phyloP scores from a whole-genome alignment of 2,888 invertebrate genomes.

The Meliscaeva auricollis region DNA sequence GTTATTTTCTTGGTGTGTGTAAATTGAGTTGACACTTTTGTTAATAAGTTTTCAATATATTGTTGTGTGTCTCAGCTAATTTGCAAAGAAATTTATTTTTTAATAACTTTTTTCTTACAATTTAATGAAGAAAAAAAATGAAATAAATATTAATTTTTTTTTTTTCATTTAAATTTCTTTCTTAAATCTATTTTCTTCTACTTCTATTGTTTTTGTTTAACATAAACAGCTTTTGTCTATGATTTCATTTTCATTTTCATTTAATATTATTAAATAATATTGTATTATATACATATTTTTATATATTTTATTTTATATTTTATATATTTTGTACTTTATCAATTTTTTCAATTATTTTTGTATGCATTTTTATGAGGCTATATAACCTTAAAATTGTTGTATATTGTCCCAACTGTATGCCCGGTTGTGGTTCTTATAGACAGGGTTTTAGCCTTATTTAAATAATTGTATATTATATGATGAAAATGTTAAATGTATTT shows the following conservation, averaged over 20 bases:
- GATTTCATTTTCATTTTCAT: conserved; percentile 70
- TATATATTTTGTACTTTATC: conserved; percentile 58
- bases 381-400: conserved; percentile 40
- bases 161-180: conserved; percentile 15
- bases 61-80: conserved; percentile 67
- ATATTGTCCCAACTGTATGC: conserved; percentile 61
- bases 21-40: conserved; percentile 33
- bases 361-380: conserved; percentile 58
- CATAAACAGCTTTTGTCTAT: conserved; percentile 73
- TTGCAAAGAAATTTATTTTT: conserved; percentile 70
- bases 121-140: too few relatives aligned
- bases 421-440: conserved; percentile 53
- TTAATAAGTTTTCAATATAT: conserved; percentile 41
- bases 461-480: conserved; percentile 62
- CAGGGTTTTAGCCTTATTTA: conserved; percentile 46
- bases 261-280: conserved; percentile 80
- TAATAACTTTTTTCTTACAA: conserved; percentile 27
- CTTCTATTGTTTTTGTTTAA: conserved; percentile 30
- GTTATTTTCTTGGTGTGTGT: conserved; percentile 1
- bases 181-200: conserved; percentile 44
- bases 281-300: conserved; percentile 75
- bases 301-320: conserved; percentile 53
- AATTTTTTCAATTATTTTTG: conserved; percentile 47
- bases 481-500: conserved; percentile 76
- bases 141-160: too few relatives aligned